Evolutionary conservation across 2,113 vertebrate species (phyloP).

Genomic region (Montifringilla adamsi): DNA sequence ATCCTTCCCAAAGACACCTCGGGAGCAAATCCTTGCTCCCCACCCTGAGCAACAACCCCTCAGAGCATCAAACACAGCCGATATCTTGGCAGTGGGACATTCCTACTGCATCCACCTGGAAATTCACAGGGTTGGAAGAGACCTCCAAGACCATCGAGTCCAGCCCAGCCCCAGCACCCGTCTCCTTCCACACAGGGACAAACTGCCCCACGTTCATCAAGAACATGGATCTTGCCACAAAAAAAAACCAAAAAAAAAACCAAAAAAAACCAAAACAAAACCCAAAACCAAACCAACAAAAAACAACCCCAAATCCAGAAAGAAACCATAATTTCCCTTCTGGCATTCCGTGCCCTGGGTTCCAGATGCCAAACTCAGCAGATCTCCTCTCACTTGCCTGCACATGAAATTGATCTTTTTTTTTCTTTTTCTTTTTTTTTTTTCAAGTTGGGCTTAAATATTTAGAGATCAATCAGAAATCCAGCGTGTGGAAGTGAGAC

Average conservation of each 20-base stretch:
- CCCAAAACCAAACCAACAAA: no score
- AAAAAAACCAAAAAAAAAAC: neutral
- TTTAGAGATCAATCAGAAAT: neutral
- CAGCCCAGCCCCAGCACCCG: neutral
- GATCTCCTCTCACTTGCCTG: neutral
- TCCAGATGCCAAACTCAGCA: neutral
- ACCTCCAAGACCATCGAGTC: fast-evolving
- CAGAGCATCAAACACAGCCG: fast-evolving
- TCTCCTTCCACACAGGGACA: neutral
- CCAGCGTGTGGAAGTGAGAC: fast-evolving
- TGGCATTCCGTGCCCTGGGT: neutral
- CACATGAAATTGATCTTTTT: fast-evolving
- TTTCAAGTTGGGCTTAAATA: neutral
- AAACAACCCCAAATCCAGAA: neutral
- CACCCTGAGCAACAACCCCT: fast-evolving
- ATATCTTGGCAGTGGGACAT: fast-evolving
- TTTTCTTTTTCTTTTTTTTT: no score
- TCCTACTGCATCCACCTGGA: neutral
- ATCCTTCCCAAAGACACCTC: neutral
- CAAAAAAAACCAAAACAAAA: no score
- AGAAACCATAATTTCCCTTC: neutral
- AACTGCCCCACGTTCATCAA: fast-evolving
- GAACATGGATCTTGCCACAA: fast-evolving
- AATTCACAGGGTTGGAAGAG: neutral
- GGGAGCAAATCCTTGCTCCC: neutral